Evolutionary conservation across 2,113 vertebrate species (phyloP), one percentile per base, ranked within the genome.

Genomic region (Anhinga rufa): DNA sequence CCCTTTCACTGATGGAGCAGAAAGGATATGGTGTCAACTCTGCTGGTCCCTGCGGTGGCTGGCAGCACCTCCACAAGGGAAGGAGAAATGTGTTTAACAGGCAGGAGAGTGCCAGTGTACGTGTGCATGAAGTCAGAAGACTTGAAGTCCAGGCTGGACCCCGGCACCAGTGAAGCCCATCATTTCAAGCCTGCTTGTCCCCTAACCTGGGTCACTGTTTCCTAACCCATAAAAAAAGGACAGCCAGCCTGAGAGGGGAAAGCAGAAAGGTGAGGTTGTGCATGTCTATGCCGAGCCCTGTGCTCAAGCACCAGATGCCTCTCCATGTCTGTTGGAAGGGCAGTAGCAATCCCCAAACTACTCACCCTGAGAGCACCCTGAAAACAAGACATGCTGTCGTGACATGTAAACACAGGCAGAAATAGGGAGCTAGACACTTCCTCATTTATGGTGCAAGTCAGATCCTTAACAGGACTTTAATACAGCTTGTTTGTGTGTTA

Each of bases 401-500:
- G 78, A 83, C 64, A 32, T 44, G 38, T 72, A 81, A 86, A 93
- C 81, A 72, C 38, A 78, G 71, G 69, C 71, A 88, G 60, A 85
- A 55, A 69, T 60, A 93, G 38, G 52, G 64, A 95, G 89, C 57
- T 72, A 93, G 82, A 81, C 89, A 81, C 65, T 83, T 90, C 90
- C 87, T 95, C 93, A 79, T 92, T 96, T 94, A 74, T 58, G 40
- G 93, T 79, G 58, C 89, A 81, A 83, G 71, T 94, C 96, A 91
- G 93, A 92, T 89, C 82, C 91, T 94, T 97, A 96, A 95, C 87
- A 90, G 84, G 77, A 80, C 81, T 96, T 97, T 94, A 97, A 94
- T 95, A 91, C 77, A 95, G 84, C 93, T 94, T 95, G 96, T 95
- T 92, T 91, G 89, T 86, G 93, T 96, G 94, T 97, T 97, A 97